Base-by-base conservation (phyloP, 2,888 invertebrate genomes). In the Lacanobia wlatinum region DNA sequence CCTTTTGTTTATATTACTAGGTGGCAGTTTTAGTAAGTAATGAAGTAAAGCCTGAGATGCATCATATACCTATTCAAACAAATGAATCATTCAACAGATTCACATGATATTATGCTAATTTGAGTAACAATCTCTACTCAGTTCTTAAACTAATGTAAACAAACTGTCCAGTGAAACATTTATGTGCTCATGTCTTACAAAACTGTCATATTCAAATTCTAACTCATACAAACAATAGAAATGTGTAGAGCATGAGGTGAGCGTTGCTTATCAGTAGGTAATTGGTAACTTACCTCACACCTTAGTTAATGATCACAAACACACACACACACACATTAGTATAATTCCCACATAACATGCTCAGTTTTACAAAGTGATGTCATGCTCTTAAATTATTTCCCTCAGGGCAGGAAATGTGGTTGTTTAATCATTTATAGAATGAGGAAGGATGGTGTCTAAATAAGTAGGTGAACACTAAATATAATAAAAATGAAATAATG, bases 341-440 rank as follows among this genome's bases (percentile, higher is more conserved):
- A 59, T 68, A 78, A 73, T 73, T 77, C 82, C 53, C 73, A 87
- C 82, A 60, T 59, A 60, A 81, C 18, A 67, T 66, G 79, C 56
- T 70, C 74, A 70, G 77, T 82, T 84, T 83, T 72, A 84, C 58
- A 62, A 7, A 48, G 78, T 92, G 92, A 92, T 90, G 91, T 92
- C 92, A 92, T 89, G 48, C 72, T 63, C 52, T 70, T 65, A 82
- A 69, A 78, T 81, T 70, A 78, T 87, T 87, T 90, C 90, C 88
- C 85, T 82, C 79, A 81, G 85, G 87, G 79, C 84, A 89, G 84
- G 85, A 87, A 84, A 80, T 82, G 12, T 52, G 75, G 40, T 18
- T 40, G 10, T 53, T 48, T 72, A 61, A 46, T 55, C 23, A 69
- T 70, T 56, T 46, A 61, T 58, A 58, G 40, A 62, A 62, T 61